A percentile compares a stretch with the other conserved stretches of the same genome.
These are phyloP conservation scores for Chironex yamaguchii DNA, from an alignment of 30 jellyfish, hydroid and myxozoan species.

Conservation along the genomic window DNA sequence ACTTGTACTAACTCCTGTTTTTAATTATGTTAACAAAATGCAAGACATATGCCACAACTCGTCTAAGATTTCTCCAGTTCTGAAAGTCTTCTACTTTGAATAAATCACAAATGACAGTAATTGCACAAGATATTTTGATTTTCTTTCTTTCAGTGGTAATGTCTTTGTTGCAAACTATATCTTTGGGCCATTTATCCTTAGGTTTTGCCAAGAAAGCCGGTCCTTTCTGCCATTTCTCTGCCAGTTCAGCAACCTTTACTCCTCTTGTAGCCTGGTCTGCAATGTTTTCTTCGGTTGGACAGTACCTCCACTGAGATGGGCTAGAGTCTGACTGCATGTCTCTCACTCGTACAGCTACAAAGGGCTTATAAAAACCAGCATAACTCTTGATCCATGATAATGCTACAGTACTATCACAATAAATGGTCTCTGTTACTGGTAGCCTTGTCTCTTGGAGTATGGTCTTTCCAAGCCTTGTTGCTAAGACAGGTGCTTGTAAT, in stretches of 20 bases:
- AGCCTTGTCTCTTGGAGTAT: slow-evolving; percentile 7
- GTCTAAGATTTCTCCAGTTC: no score
- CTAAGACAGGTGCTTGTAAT: slow-evolving; percentile 39
- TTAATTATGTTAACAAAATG: no score
- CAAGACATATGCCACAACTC: no score
- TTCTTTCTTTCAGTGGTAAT: no score
- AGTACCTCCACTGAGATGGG: slow-evolving; percentile 53
- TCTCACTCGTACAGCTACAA: slow-evolving; percentile 62
- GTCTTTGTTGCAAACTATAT: no score
- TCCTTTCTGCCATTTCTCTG: slow-evolving; percentile 45
- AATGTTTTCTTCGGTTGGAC: slow-evolving; percentile 51
- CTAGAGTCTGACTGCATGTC: slow-evolving; percentile 26
- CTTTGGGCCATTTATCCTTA: slow-evolving; percentile 50
- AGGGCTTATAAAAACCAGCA: slow-evolving; percentile 25
- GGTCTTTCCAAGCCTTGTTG: slow-evolving; percentile 26
- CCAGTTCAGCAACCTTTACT: slow-evolving; percentile 19
- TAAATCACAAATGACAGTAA: no score
- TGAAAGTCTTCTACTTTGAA: no score
- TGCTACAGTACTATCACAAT: slow-evolving; percentile 57
- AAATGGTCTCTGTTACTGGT: slow-evolving; percentile 19
- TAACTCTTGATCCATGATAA: slow-evolving; percentile 26
- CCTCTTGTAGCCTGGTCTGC: slow-evolving; percentile 63
- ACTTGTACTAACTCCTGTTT: no score
- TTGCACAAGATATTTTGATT: no score
- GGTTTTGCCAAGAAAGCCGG: slow-evolving; percentile 30